Evolutionary conservation across 2,888 invertebrate genomes (phyloP).

Genomic region (Marronus borbonicus): DNA sequence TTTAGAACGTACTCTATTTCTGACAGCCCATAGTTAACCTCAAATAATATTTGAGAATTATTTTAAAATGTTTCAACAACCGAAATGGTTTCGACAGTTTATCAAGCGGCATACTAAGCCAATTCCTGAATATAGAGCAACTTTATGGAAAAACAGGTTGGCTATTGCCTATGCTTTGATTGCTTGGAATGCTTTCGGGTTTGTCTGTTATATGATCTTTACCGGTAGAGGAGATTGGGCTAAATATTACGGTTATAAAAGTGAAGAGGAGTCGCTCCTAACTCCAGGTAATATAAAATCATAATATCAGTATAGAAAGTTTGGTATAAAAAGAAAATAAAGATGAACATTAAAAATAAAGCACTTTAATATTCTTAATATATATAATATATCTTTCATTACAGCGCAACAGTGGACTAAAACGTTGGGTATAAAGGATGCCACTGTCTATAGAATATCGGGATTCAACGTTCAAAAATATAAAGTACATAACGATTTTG

Average conservation of each 20-base stretch:
- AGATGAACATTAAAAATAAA: constrained; percentile 51
- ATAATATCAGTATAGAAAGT: neutral
- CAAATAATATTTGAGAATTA: neutral
- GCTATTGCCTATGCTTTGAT: constrained; percentile 77
- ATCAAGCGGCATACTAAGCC: constrained; percentile 72
- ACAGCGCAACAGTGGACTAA: constrained; percentile 75
- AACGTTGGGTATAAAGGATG: constrained; percentile 74
- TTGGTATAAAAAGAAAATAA: constrained; percentile 21
- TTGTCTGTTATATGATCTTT: constrained; percentile 75
- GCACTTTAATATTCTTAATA: constrained; percentile 39
- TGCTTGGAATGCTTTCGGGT: constrained; percentile 82
- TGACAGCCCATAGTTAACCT: neutral
- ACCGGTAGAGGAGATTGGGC: constrained; percentile 80
- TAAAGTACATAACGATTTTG: constrained; percentile 61
- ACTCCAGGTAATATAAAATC: constrained; percentile 72
- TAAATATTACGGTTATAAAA: constrained; percentile 70
- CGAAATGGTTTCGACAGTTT: constrained; percentile 71
- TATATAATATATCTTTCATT: constrained; percentile 50
- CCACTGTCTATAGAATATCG: constrained; percentile 73
- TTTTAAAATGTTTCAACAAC: constrained; percentile 67
- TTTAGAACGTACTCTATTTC: neutral
- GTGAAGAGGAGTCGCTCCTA: constrained; percentile 74
- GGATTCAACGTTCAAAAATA: constrained; percentile 69
- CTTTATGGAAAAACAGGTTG: constrained; percentile 76
- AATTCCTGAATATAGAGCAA: constrained; percentile 72